A percentile compares a stretch with the other conserved stretches of the same genome.
These are phyloP conservation scores for Margaritifera margaritifera DNA, from an alignment of 2,888 invertebrate species.

Conservation along the genomic window DNA sequence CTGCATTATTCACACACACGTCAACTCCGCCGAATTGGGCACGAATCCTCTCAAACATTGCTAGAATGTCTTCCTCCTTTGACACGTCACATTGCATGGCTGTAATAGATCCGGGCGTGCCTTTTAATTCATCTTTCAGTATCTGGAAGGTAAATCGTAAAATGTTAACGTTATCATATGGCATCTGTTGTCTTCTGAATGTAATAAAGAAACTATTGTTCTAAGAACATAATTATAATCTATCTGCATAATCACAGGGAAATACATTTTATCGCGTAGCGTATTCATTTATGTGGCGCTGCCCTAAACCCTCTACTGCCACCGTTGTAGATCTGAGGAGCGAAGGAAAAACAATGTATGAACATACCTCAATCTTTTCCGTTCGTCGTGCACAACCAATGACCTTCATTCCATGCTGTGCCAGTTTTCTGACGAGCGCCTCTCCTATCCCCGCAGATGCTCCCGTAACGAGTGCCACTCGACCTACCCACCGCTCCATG, in stretches of 20 bases:
- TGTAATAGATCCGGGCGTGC: constrained; percentile 45
- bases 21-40: constrained; percentile 75
- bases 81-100: constrained; percentile 75
- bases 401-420: constrained; percentile 75
- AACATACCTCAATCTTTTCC: constrained; percentile 71
- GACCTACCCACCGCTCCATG: constrained; percentile 67
- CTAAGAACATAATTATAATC: no score
- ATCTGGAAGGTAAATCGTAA: constrained; percentile 19
- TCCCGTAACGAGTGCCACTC: constrained; percentile 67
- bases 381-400: constrained; percentile 76
- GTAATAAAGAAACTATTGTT: no score
- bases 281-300: no score
- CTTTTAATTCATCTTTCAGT: constrained; percentile 30
- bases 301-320: no score
- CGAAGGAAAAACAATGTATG: neutral
- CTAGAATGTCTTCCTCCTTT: constrained; percentile 75
- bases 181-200: no score
- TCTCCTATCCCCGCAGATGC: constrained; percentile 65
- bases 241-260: no score
- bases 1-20: constrained; percentile 79
- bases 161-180: neutral
- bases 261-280: no score
- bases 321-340: no score
- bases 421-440: constrained; percentile 50
- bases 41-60: constrained; percentile 76